Conservation (phyloP, 2,113 vertebrate genomes). For the Abramis brama region DNA sequence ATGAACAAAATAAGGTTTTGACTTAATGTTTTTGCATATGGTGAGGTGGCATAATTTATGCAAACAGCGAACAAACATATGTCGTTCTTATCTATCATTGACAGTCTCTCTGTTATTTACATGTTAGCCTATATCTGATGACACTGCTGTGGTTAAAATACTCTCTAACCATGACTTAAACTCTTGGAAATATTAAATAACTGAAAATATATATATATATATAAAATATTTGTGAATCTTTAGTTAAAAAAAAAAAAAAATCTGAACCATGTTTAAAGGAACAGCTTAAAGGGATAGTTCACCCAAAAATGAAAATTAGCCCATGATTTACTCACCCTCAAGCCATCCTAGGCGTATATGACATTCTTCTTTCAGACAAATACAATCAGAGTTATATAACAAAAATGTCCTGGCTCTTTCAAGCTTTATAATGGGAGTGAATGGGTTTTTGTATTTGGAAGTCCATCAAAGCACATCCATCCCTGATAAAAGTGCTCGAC, state of each 20-base stretch:
- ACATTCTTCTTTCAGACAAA: no score
- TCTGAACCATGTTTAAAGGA: neutral
- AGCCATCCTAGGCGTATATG: no score
- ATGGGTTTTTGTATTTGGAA: no score
- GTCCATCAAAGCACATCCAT: no score
- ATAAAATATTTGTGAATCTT: neutral
- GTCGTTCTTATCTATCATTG: neutral
- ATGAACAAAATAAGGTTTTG: constrained; percentile 21
- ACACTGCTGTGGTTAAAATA: neutral
- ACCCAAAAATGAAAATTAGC: no score
- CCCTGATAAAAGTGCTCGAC: no score
- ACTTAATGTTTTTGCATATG: constrained; percentile 38
- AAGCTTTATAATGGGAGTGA: no score
- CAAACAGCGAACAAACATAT: constrained; percentile 30
- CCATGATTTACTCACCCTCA: no score
- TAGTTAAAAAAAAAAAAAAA: neutral
- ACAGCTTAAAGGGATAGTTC: no score
- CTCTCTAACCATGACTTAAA: neutral
- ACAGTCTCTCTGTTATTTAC: neutral
- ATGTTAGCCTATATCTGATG: neutral
- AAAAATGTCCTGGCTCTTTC: no score
- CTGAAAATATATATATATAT: no score
- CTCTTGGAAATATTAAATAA: neutral
- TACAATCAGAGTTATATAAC: no score
- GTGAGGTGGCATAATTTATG: constrained; percentile 37